Evolutionary conservation across 2,797 vertebrate species (phyloP).

Genomic region (Pelobates cultripes): DNA sequence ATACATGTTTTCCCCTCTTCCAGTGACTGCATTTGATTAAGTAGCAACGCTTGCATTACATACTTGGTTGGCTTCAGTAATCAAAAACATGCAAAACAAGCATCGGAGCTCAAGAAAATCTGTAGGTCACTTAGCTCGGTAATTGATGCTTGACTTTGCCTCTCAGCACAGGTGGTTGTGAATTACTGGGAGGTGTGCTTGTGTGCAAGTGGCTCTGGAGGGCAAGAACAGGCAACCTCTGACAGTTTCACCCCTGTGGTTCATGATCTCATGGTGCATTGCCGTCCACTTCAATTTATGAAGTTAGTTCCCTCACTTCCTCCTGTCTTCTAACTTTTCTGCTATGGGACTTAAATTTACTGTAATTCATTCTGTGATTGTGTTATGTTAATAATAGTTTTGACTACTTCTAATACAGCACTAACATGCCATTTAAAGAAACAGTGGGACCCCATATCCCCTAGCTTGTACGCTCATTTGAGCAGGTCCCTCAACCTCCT

Average conservation of each 20-base stretch:
- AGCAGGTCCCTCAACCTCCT: too few species aligned
- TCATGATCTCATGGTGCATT: background rate
- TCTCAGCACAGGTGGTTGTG: conserved; percentile 27
- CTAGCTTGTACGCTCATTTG: too few species aligned
- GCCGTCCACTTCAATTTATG: too few species aligned
- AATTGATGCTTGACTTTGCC: conserved; percentile 17
- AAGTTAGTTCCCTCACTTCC: too few species aligned
- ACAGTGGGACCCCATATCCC: too few species aligned
- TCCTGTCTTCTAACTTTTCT: too few species aligned
- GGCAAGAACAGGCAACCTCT: background rate
- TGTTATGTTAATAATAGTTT: too few species aligned
- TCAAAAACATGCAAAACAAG: conserved; percentile 29
- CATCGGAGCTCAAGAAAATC: conserved; percentile 23
- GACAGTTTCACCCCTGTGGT: background rate
- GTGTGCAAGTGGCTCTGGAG: background rate
- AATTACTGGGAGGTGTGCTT: background rate
- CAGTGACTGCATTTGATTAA: conserved; percentile 21
- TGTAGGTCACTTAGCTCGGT: conserved; percentile 34
- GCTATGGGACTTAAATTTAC: too few species aligned
- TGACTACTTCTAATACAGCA: too few species aligned
- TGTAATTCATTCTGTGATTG: too few species aligned
- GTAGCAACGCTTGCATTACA: background rate
- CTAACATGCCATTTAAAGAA: too few species aligned
- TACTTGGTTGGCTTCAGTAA: conserved; percentile 20
- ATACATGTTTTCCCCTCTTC: background rate